Evolutionary conservation across 2,113 vertebrate species (phyloP).

Genomic region (Antechinus flavipes): DNA sequence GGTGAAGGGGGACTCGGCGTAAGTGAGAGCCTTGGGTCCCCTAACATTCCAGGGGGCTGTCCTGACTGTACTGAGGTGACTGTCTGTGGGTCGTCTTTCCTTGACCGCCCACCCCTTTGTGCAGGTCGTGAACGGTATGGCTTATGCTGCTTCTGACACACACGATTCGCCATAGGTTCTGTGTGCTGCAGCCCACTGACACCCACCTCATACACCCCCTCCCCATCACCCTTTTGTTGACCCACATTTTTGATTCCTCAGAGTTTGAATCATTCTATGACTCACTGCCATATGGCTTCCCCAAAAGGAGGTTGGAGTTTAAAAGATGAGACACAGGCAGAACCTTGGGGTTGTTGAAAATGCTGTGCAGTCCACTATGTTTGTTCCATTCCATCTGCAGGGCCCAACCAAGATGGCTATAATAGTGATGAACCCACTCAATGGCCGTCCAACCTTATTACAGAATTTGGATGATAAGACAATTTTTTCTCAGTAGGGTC

Average conservation of each 20-base stretch:
- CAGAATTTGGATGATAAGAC: neutral
- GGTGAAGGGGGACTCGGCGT: neutral
- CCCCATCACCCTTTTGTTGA: neutral
- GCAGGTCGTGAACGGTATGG: neutral
- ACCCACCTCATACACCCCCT: neutral
- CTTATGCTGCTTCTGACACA: neutral
- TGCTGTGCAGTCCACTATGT: neutral
- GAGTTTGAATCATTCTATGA: neutral
- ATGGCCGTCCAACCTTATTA: neutral
- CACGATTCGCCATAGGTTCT: neutral
- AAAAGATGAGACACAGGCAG: neutral
- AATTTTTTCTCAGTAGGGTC: neutral
- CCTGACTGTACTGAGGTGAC: neutral
- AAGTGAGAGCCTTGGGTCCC: neutral
- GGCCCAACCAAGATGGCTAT: neutral
- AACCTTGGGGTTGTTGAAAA: neutral
- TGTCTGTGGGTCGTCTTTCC: neutral
- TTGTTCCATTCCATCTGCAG: neutral
- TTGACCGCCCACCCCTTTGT: neutral
- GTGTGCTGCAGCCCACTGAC: neutral
- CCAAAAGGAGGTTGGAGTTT: neutral
- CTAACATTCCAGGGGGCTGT: neutral
- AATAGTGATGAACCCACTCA: neutral
- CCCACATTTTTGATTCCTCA: neutral
- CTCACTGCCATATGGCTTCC: neutral